Evolutionary conservation across 2,113 vertebrate species (phyloP), one percentile per base, ranked within the genome.

Genomic region (Tauraco erythrolophus): DNA sequence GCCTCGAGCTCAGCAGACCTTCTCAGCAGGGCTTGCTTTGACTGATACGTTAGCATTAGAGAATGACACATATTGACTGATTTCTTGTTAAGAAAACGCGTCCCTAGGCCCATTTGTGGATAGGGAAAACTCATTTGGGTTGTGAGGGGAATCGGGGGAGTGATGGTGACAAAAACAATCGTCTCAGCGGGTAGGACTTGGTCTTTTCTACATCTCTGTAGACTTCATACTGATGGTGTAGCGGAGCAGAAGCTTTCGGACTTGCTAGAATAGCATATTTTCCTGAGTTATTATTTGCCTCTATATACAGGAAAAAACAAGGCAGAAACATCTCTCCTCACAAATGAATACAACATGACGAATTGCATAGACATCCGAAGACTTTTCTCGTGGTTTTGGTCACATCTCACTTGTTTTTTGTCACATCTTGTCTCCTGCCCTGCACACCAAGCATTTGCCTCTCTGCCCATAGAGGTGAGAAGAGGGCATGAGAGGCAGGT

Each of bases 171-270:
- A 35, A 13, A 21, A 57, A 33, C n/a, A 88, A 12, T 68, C 17
- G 54, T 48, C 56, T 87, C 82, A 66, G 82, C 39, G 83, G 58
- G 9, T 50, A 54, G 19, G 24, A 43, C 43, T 27, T 66, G 37
- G n/a, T 72, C 78, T 94, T 86, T 77, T 65, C 81, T 93, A 39
- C 37, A 17, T 72, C 50, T 53, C 72, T 30, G 6, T n/a, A 78
- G 37, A 31, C n/a, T 61, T 74, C 56, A 43, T 21, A 24, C 56
- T 78, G 37, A 62, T 69, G 19, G 8, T 53, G n/a, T 37, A 68
- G 41, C 21, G 13, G 51, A 84, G 33, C 51, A 93, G 56, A 70
- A 88, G 46, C 70, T 91, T 95, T 86, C 79, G 77, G 76, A 50
- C 41, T 84, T 43, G 10, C 33, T 53, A 60, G 69, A 89, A 84